Conservation (phyloP, 2,888 invertebrate species). For the Galerucella pusilla region DNA sequence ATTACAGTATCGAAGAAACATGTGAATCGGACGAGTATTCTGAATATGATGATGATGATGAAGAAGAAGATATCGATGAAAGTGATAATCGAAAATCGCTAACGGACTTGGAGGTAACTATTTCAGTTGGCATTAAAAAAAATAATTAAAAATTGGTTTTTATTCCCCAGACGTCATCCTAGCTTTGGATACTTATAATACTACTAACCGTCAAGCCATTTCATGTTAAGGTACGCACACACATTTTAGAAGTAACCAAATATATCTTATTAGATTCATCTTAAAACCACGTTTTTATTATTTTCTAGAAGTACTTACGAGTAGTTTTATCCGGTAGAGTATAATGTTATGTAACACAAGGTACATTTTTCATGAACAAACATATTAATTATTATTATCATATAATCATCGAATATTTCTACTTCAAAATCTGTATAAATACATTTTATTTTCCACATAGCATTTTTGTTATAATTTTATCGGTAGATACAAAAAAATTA, state of each 20-base stretch:
- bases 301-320: too few relatives aligned
- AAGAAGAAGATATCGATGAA: conserved; percentile 49
- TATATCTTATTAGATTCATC: too few relatives aligned
- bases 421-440: too few relatives aligned
- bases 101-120: conserved; percentile 61
- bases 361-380: too few relatives aligned
- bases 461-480: too few relatives aligned
- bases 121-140: conserved; percentile 40
- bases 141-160: conserved; percentile 24
- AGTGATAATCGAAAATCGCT: conserved; percentile 55
- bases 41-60: conserved; percentile 53
- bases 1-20: conserved; percentile 58
- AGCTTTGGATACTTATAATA: background rate
- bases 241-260: background rate
- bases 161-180: conserved; percentile 4
- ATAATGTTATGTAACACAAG: too few relatives aligned
- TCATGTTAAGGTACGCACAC: conserved; percentile 12
- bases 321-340: too few relatives aligned
- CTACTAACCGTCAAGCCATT: background rate
- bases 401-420: too few relatives aligned
- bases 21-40: conserved; percentile 58
- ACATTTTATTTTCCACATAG: too few relatives aligned
- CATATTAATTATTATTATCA: too few relatives aligned
- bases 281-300: too few relatives aligned
- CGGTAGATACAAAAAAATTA: too few relatives aligned